Percentiles rank a stretch among this genome's conserved stretches.
phyloP scores from a whole-genome alignment of 2,797 vertebrate genomes.

The Lindbergichthys nudifrons region DNA sequence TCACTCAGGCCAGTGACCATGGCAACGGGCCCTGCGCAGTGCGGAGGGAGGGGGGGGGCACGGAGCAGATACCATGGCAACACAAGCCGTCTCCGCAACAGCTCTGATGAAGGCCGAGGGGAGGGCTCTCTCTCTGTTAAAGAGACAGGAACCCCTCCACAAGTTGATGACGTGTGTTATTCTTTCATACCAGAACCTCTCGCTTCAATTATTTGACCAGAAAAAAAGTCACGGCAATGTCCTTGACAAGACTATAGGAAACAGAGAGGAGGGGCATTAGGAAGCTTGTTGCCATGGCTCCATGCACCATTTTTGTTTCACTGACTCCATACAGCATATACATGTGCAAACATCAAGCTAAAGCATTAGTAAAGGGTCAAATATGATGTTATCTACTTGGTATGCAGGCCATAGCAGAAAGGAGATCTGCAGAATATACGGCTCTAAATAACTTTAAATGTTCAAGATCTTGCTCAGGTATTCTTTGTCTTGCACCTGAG shows the following conservation, averaged over 20 bases:
- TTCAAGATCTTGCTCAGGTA: no score
- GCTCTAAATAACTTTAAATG: no score
- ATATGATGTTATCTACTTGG: not conserved
- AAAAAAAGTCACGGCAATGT: constrained; percentile 66
- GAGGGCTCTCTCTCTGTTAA: constrained; percentile 68
- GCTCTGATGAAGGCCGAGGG: constrained; percentile 65
- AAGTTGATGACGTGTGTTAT: constrained; percentile 73
- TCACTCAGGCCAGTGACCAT: constrained; percentile 83
- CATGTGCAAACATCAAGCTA: constrained; percentile 49
- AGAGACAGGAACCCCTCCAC: constrained; percentile 68
- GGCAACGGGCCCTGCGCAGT: constrained; percentile 82
- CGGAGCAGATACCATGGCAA: constrained; percentile 81
- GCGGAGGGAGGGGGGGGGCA: constrained; percentile 63
- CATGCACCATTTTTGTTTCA: constrained; percentile 67
- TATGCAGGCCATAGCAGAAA: no score
- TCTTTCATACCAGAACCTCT: constrained; percentile 72
- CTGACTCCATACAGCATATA: constrained; percentile 50
- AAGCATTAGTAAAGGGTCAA: constrained; percentile 25
- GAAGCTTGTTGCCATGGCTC: constrained; percentile 74
- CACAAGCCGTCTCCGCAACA: constrained; percentile 79
- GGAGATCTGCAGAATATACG: not conserved
- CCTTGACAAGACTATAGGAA: constrained; percentile 73
- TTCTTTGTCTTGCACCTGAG: no score
- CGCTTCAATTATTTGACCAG: constrained; percentile 70
- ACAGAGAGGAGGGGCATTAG: constrained; percentile 57